These are phyloP conservation scores for Diadophis punctatus DNA, from an alignment of 2,113 vertebrate genomes.

Conservation along the genomic window DNA sequence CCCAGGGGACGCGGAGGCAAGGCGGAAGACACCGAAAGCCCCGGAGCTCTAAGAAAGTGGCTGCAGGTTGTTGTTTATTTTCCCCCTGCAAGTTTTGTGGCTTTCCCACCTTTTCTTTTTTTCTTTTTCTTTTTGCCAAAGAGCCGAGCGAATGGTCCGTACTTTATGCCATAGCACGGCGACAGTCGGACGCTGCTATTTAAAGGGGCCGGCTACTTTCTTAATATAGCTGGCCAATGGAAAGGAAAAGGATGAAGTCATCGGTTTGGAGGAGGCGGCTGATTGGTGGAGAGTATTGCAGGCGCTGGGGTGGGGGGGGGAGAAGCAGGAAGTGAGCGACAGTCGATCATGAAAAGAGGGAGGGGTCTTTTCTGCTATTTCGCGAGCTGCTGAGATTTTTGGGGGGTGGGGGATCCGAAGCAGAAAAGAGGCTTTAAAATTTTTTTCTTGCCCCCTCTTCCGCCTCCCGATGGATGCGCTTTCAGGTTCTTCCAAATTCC, in stretches of 20 bases:
- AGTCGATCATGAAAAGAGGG: slow-evolving; percentile 28
- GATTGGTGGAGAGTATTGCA: slow-evolving; percentile 64
- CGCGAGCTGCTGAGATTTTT: too few species aligned
- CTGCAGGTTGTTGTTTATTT: too few species aligned
- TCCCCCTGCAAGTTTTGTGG: not conserved
- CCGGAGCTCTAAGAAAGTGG: too few species aligned
- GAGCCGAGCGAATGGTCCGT: fast-evolving
- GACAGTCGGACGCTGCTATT: slow-evolving; percentile 66
- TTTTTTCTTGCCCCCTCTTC: too few species aligned
- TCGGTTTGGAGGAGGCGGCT: slow-evolving; percentile 49
- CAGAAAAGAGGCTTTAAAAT: not conserved
- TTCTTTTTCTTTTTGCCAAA: not conserved
- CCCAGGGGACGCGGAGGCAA: not conserved
- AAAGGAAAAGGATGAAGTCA: slow-evolving; percentile 77
- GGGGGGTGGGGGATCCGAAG: not conserved
- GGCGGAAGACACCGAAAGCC: not conserved
- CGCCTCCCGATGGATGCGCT: not conserved
- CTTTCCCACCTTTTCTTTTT: too few species aligned
- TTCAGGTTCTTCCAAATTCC: too few species aligned
- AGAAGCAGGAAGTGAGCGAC: slow-evolving; percentile 23
- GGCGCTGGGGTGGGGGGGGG: slow-evolving; percentile 29
- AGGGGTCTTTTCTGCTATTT: not conserved
- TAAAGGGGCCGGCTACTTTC: slow-evolving; percentile 82
- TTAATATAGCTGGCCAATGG: slow-evolving; percentile 96
- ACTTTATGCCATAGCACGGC: not conserved